Conservation (phyloP, 2,113 vertebrate genomes). For the Pseudopipra pipra region DNA sequence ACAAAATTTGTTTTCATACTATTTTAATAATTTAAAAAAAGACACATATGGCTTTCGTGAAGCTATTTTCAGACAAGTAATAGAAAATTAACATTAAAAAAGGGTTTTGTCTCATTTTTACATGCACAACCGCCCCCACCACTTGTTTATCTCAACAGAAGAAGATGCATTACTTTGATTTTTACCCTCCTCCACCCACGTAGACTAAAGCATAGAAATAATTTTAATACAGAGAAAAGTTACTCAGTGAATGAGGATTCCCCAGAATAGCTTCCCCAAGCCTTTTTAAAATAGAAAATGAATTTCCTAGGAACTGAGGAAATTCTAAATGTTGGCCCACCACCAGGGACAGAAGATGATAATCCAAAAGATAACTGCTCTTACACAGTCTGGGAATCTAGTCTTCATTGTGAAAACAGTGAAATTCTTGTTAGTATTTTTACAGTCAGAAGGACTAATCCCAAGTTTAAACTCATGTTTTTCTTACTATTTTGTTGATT, state of each 20-base stretch:
- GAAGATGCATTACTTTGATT: slow-evolving; percentile 26
- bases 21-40: background rate
- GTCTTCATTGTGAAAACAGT: background rate
- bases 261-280: background rate
- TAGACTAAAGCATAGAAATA: background rate
- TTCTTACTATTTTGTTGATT: background rate
- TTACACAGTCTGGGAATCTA: background rate
- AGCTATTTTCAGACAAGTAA: background rate
- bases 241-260: background rate
- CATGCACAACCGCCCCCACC: background rate
- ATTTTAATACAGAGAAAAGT: slow-evolving; percentile 13
- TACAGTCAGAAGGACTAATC: background rate
- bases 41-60: background rate
- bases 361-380: background rate
- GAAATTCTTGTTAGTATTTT: background rate
- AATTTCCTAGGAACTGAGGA: background rate
- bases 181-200: background rate
- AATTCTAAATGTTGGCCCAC: background rate
- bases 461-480: background rate
- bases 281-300: background rate
- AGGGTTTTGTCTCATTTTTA: background rate
- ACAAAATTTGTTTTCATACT: background rate
- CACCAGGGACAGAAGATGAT: background rate
- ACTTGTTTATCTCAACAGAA: slow-evolving; percentile 44
- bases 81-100: background rate